Evolutionary conservation across 2,113 vertebrate genomes (phyloP).

Genomic region (Triplophysa dalaica): DNA sequence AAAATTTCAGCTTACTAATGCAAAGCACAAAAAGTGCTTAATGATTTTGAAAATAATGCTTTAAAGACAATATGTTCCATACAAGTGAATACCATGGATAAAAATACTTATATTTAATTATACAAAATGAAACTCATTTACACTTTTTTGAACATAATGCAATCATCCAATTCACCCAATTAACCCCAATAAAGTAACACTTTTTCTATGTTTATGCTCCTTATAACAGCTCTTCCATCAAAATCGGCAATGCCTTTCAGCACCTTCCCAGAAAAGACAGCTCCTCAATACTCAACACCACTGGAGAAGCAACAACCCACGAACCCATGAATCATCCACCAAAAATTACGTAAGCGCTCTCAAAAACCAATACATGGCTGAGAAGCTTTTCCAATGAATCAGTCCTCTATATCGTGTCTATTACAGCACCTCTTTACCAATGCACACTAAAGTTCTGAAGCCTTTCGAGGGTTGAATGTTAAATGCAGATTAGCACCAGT

Average conservation of each 20-base stretch:
- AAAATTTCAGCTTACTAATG: conserved; percentile 31
- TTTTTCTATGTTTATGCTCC: too few relatives aligned
- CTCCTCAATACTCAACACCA: conserved; percentile 45
- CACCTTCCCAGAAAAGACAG: conserved; percentile 39
- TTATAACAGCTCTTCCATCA: neutral
- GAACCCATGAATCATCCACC: conserved; percentile 56
- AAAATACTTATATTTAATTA: too few relatives aligned
- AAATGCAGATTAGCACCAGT: conserved; percentile 38
- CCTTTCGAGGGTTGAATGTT: conserved; percentile 44
- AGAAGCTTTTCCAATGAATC: conserved; percentile 24
- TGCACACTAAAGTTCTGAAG: conserved; percentile 7
- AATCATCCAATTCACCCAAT: neutral
- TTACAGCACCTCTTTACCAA: conserved; percentile 35
- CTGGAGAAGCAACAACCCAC: conserved; percentile 56
- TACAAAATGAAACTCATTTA: neutral
- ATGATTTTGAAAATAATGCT: neutral
- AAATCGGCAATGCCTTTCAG: conserved; percentile 8
- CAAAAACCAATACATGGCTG: conserved; percentile 39
- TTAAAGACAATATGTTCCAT: neutral
- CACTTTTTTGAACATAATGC: neutral
- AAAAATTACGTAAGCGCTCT: conserved; percentile 50
- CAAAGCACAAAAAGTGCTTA: neutral
- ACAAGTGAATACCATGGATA: neutral
- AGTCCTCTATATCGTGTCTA: conserved; percentile 17
- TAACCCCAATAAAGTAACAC: neutral